A percentile compares a stretch with the other conserved stretches of the same genome.
Evolutionary conservation across 2,797 vertebrate species (phyloP).

Genomic region (Diplodus sargus): DNA sequence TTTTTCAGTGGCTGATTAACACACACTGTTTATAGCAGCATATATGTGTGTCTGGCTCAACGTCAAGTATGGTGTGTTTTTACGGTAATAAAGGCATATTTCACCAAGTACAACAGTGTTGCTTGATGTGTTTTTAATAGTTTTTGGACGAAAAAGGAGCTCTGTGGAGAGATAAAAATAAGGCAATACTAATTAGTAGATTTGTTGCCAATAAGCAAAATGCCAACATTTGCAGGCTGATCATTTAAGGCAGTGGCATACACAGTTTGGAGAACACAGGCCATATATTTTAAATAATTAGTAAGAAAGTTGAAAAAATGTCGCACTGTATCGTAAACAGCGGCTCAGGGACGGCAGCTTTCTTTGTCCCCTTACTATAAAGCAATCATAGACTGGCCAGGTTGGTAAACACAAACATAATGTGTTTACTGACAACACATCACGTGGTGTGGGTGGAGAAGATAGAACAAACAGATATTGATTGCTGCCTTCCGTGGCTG

Average conservation of each 20-base stretch:
- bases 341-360: constrained; percentile 6
- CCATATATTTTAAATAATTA: neutral
- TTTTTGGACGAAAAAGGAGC: neutral
- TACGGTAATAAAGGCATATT: neutral
- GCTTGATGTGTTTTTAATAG: neutral
- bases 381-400: constrained; percentile 37
- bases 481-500: constrained; percentile 20
- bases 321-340: neutral
- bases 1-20: neutral
- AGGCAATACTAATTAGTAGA: neutral
- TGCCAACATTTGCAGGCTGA: neutral
- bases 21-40: neutral
- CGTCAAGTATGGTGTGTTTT: neutral
- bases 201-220: neutral
- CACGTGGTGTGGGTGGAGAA: constrained; percentile 20
- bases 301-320: neutral
- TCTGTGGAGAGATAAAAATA: neutral
- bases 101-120: neutral
- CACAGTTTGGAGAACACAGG: neutral
- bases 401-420: constrained; percentile 57
- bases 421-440: constrained; percentile 51
- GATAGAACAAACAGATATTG: constrained; percentile 21
- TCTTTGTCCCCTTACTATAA: constrained; percentile 30
- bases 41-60: neutral
- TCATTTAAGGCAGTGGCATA: neutral